phyloP scores from a whole-genome alignment of 2,113 vertebrate species.

The Syrmaticus mikado region DNA sequence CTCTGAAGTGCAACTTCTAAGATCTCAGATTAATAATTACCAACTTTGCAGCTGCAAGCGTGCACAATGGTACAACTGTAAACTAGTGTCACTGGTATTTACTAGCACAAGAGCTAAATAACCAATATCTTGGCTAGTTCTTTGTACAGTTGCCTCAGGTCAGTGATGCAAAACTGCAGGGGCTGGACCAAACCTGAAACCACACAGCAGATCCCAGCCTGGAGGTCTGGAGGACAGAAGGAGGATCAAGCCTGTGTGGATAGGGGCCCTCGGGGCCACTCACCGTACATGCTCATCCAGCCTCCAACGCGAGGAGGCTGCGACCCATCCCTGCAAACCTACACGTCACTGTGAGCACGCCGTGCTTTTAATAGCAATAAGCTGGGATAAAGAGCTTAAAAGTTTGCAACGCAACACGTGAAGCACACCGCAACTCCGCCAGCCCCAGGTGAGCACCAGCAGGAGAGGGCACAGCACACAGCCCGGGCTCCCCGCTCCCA shows the following conservation, averaged over 20 bases:
- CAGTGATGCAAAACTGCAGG: background rate
- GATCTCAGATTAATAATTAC: background rate
- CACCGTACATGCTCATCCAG: background rate
- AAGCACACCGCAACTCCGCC: conserved; percentile 16
- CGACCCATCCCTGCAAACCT: background rate
- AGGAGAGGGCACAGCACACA: background rate
- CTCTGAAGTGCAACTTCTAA: background rate
- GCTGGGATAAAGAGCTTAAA: background rate
- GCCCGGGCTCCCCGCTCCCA: too few species aligned
- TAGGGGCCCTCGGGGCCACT: background rate
- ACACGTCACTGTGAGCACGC: background rate
- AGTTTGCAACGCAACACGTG: background rate
- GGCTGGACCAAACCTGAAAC: background rate
- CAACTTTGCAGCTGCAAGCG: background rate
- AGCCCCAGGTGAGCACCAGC: background rate
- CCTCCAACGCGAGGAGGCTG: background rate
- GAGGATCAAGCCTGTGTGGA: background rate
- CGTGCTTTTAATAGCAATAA: background rate
- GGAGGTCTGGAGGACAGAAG: accelerated
- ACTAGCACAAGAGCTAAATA: background rate
- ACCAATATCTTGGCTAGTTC: background rate
- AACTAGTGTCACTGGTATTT: background rate
- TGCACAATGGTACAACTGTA: background rate
- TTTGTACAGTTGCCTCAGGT: accelerated
- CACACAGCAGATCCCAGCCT: background rate